phyloP scores from a whole-genome alignment of 2,797 vertebrate species.

The Lates japonicus region DNA sequence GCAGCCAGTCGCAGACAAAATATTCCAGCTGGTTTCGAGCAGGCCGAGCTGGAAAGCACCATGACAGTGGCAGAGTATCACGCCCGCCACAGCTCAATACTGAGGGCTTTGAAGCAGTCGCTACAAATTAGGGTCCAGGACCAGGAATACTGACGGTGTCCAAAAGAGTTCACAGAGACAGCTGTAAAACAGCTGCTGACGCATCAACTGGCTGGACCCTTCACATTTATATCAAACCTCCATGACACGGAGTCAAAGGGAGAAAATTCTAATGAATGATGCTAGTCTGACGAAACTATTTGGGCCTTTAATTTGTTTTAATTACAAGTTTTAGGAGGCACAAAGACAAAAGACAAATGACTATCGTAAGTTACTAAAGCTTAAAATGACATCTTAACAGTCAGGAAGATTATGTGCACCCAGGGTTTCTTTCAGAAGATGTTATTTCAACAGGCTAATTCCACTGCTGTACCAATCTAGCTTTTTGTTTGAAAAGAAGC shows the following conservation, averaged over 20 bases:
- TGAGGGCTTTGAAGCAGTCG: conserved; percentile 14
- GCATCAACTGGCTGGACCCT: conserved; percentile 18
- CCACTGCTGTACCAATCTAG: too few relatives aligned
- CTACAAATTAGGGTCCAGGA: conserved; percentile 42
- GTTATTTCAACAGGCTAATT: not conserved
- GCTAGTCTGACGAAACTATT: not conserved
- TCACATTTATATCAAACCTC: not conserved
- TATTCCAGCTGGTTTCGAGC: conserved; percentile 29
- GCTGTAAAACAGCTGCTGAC: conserved; percentile 55
- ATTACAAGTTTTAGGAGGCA: not conserved
- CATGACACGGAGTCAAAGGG: not conserved
- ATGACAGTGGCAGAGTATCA: not conserved
- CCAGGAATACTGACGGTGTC: conserved; percentile 39
- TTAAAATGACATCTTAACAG: not conserved
- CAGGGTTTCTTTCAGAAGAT: not conserved
- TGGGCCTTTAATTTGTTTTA: not conserved
- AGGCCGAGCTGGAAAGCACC: conserved; percentile 12
- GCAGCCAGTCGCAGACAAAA: conserved; percentile 60
- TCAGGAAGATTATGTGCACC: too few relatives aligned
- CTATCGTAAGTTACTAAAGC: not conserved
- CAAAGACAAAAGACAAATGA: not conserved
- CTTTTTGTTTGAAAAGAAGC: too few relatives aligned
- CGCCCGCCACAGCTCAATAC: conserved; percentile 17
- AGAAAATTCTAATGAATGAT: not conserved
- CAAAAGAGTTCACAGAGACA: conserved; percentile 36